phyloP scores from a whole-genome alignment of 2,113 vertebrate species.

The Herpetotheres cachinnans region DNA sequence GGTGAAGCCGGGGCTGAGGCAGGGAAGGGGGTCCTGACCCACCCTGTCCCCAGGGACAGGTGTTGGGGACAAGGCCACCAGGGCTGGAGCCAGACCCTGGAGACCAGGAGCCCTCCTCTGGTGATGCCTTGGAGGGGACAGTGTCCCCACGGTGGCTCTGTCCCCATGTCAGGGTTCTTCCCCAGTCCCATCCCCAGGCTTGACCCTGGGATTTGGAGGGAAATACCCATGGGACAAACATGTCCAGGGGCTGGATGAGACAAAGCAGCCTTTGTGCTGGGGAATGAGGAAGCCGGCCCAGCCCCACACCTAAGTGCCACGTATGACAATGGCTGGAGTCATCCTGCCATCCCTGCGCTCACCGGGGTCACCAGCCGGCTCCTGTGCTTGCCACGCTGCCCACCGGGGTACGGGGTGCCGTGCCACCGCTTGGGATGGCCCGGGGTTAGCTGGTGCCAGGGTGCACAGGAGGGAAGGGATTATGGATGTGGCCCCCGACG shows the following conservation, averaged over 20 bases:
- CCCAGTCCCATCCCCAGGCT: accelerated
- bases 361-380: not conserved
- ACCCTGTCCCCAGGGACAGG: not conserved
- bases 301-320: not conserved
- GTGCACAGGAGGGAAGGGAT: not conserved
- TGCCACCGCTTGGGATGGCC: too few relatives aligned
- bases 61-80: not conserved
- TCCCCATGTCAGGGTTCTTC: not conserved
- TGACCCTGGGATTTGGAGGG: accelerated
- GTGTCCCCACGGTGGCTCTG: accelerated
- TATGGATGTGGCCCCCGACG: accelerated
- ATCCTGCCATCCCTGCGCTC: not conserved
- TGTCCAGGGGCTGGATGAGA: accelerated
- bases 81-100: not conserved
- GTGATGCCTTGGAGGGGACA: not conserved
- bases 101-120: too few relatives aligned
- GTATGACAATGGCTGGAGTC: accelerated
- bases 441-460: accelerated
- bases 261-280: not conserved
- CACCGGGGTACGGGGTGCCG: accelerated
- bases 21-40: too few relatives aligned
- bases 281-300: not conserved
- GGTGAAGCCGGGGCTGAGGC: accelerated
- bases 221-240: not conserved
- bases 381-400: not conserved